Percentiles rank a stretch among this genome's conserved stretches.
phyloP scores from a whole-genome alignment of 2,888 invertebrate genomes.

The Trissolcus brochymenae region DNA sequence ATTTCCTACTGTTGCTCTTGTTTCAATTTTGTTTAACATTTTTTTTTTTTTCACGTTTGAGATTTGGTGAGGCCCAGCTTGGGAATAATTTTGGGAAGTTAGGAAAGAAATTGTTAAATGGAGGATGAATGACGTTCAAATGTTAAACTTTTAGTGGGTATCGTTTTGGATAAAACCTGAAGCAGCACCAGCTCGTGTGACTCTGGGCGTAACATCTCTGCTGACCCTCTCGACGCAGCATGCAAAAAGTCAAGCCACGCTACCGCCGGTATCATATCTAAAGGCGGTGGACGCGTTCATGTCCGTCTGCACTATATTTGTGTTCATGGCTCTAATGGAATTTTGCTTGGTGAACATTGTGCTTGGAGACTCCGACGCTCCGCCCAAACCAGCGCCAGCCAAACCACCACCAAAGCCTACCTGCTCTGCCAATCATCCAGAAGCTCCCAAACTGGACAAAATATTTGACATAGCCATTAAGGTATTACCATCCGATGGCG shows the following conservation, averaged over 20 bases:
- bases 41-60: no score
- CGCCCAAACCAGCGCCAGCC: slow-evolving; percentile 77
- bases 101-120: no score
- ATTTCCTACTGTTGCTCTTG: no score
- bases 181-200: slow-evolving; percentile 94
- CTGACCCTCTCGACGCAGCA: slow-evolving; percentile 94
- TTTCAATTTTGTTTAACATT: no score
- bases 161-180: slow-evolving; percentile 97
- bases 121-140: no score
- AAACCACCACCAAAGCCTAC: slow-evolving; percentile 78
- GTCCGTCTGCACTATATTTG: slow-evolving; percentile 95
- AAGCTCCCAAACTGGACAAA: slow-evolving; percentile 77
- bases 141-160: slow-evolving; percentile 84
- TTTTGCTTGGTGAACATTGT: slow-evolving; percentile 93
- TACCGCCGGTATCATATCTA: slow-evolving; percentile 94
- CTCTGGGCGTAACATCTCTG: slow-evolving; percentile 92
- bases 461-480: slow-evolving; percentile 79
- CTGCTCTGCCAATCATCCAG: slow-evolving; percentile 77
- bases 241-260: slow-evolving; percentile 93
- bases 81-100: no score
- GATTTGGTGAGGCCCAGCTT: no score
- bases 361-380: slow-evolving; percentile 84
- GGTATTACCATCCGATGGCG: no score
- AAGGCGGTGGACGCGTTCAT: slow-evolving; percentile 95
- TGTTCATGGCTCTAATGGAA: slow-evolving; percentile 96